Base-by-base conservation (phyloP, 2,888 invertebrate species). In the Dorcus hopei region DNA sequence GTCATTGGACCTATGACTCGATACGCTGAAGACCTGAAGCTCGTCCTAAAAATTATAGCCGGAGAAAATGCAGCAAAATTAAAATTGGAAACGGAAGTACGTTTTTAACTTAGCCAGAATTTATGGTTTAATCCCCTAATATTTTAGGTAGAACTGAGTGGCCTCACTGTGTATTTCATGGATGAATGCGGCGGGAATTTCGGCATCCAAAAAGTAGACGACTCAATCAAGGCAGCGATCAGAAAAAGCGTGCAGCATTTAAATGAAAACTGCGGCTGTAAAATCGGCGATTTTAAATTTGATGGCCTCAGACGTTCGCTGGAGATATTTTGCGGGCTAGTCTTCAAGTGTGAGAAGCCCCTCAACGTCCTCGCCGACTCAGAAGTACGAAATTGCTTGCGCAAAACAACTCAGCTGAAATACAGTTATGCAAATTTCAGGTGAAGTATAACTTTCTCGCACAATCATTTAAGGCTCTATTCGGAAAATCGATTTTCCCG, bases 1-100 rank as follows among this genome's bases (percentile, higher is more conserved):
- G 81, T 82, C 0, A 70, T 87, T 40, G 90, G 89, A 0, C 95
- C 95, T 0, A 85, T 96, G 80, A 81, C 88, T 26, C 83, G 94
- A n/a, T 87, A 85, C 70, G 89, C 89, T 0, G 84, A 82, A 23
- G 96, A 96, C 79, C 79, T 97, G 19, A 76, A 81, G 1, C 80
- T 90, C 1, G 78, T 91, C 60, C 74, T 90, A 66, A 81, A 82
- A 68, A 77, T 88, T 3, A 81, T 91, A 81, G 82, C 84, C 0
- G 84, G 82, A 0, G 76, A 77, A 4, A 79, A 78, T 49, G 73
- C 72, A 3, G 55, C 59, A 0, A 68, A 75, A 39, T 71, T 89
- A 48, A 73, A 79, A 2, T 73, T 88, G 1, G 75, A 83, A 23
- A 77, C 81, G 16, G 80, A 83, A 0, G 82, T 88, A 2, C 4